A percentile compares a stretch with the other conserved stretches of the same genome.
Evolutionary conservation across 2,797 vertebrate genomes (phyloP).

Genomic region (Crypturellus tataupa): DNA sequence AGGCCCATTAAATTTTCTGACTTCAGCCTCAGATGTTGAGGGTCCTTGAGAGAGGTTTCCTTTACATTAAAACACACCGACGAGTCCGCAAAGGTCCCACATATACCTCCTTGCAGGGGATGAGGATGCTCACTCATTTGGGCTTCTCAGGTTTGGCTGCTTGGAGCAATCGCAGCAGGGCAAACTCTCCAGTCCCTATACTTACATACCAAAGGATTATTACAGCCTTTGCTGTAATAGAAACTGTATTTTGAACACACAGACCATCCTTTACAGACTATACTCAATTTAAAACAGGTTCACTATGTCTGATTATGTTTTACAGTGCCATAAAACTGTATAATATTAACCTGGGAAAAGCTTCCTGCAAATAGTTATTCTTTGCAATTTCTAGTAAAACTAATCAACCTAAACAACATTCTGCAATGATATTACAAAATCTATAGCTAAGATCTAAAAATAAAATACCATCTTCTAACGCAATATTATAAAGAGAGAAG

Average conservation of each 20-base stretch:
- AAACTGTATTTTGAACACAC: background rate
- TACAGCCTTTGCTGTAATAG: background rate
- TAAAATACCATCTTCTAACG: background rate
- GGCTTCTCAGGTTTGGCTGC: background rate
- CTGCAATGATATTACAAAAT: background rate
- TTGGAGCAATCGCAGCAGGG: background rate
- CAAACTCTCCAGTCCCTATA: background rate
- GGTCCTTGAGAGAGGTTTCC: background rate
- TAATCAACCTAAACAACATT: background rate
- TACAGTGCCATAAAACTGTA: background rate
- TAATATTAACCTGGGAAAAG: background rate
- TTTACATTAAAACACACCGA: background rate
- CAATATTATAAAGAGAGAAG: background rate
- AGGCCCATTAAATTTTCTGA: background rate
- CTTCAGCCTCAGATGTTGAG: background rate
- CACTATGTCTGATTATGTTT: background rate
- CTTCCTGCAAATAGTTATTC: background rate
- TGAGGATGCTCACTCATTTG: background rate
- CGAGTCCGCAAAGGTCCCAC: background rate
- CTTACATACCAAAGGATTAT: background rate
- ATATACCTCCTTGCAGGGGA: background rate
- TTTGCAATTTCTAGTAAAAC: background rate
- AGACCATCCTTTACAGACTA: background rate
- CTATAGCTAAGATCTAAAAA: background rate
- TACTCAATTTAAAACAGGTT: background rate